These are phyloP conservation scores for Pseudomyrmex cubaensis DNA, from an alignment of 1,140 invertebrate genomes.

Conservation along the genomic window DNA sequence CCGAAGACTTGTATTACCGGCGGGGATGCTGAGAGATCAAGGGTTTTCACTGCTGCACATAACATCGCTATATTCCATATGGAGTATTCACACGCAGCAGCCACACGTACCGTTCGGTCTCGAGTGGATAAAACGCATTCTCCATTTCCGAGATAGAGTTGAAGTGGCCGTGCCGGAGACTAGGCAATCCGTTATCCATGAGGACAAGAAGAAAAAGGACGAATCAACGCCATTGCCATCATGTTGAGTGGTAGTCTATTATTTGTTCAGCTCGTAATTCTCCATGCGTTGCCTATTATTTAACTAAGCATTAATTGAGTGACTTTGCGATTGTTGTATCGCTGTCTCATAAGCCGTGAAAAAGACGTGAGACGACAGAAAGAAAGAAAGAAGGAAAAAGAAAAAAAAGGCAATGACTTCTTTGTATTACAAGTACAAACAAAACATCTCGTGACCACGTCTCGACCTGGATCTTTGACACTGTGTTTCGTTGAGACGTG, in stretches of 20 bases:
- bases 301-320: slow-evolving; percentile 78
- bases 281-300: slow-evolving; percentile 76
- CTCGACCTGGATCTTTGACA: slow-evolving; percentile 27
- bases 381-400: slow-evolving; percentile 8
- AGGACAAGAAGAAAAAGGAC: slow-evolving; percentile 48
- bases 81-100: not conserved
- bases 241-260: slow-evolving; percentile 77
- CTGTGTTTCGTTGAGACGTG: not conserved
- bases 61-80: slow-evolving; percentile 32
- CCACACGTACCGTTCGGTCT: not conserved
- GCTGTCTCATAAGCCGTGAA: not conserved
- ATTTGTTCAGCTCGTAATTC: slow-evolving; percentile 80
- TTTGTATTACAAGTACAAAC: not conserved
- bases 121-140: slow-evolving; percentile 9
- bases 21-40: slow-evolving; percentile 43
- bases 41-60: not conserved
- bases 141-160: slow-evolving; percentile 63
- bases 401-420: slow-evolving; percentile 10
- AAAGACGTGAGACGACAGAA: not conserved
- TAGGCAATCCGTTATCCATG: slow-evolving; percentile 70
- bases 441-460: not conserved
- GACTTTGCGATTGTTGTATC: slow-evolving; percentile 55
- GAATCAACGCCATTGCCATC: slow-evolving; percentile 66
- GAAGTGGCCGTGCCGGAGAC: slow-evolving; percentile 70
- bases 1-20: slow-evolving; percentile 1